Base-by-base conservation (phyloP, 2,797 vertebrate genomes). In the Dallia pectoralis region DNA sequence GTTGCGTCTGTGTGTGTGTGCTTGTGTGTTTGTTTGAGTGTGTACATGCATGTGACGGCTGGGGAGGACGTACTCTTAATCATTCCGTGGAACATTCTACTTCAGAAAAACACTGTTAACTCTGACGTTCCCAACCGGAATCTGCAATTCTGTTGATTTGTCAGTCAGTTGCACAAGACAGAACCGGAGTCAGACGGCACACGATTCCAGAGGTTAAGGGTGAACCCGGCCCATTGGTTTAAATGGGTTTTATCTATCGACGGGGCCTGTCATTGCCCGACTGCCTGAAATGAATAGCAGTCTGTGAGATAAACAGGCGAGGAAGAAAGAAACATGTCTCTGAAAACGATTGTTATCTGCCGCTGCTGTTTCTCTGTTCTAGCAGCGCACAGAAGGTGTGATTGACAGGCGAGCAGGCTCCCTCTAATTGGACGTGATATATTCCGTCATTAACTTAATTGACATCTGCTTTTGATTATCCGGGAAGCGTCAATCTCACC, bases 401-500 rank as follows among this genome's bases (percentile, higher is more conserved):
- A 90, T 82, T 87, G 88, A 89, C 87, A 83, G 85, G 79, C 77
- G n/a, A 74, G 76, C 19, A 47, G 80, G 67, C 30, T 73, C 6
- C 40, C 82, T 84, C 83, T 92, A 90, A 92, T 88, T 89, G 87
- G 86, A 91, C 77, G 86, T 87, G 89, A 91, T 86, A 80, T 88
- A 86, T 86, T 81, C 81, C 84, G 87, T 91, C 87, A 89, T 91
- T 92, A 88, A 82, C 87, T 87, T 89, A 91, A 91, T 90, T 89
- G 87, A 84, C 88, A 91, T 86, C 90, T 91, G 91, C 86, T 88
- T 88, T 78, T 77, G 84, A 89, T 91, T 84, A 76, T 15, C 51
- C 4, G 4, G 4, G 68, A 74, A 77, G 84, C 81, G 86, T 86
- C 88, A 85, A 77, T 85, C 77, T 86, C 81, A 72, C 85, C 32